A percentile compares a stretch with the other conserved stretches of the same genome.
phyloP scores from a whole-genome alignment of 2,797 vertebrate species.

The Distichodus sexfasciatus region DNA sequence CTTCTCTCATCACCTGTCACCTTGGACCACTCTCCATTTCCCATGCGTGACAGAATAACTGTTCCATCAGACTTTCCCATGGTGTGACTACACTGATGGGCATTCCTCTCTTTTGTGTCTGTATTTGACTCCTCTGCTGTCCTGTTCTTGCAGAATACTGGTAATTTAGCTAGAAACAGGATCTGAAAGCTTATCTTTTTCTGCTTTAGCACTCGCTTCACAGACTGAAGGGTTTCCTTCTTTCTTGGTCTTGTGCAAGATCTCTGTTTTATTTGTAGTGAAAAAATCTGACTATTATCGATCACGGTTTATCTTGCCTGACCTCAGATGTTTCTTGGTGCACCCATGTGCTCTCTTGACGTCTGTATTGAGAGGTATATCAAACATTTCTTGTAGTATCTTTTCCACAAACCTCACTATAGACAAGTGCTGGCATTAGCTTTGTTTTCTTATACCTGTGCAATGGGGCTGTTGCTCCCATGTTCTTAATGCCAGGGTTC shows the following conservation, averaged over 20 bases:
- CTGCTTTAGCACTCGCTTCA: slow-evolving; percentile 22
- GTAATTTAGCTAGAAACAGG: slow-evolving; percentile 17
- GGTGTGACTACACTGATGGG: slow-evolving; percentile 15
- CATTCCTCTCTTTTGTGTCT: slow-evolving; percentile 29
- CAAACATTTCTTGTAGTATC: background rate
- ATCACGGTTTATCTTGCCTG: background rate
- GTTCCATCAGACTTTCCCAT: slow-evolving; percentile 29
- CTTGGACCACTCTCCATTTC: background rate
- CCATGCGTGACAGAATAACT: slow-evolving; percentile 11
- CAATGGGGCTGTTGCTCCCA: no score
- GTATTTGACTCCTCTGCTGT: slow-evolving; percentile 10
- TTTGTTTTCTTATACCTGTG: no score
- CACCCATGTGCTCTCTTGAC: background rate
- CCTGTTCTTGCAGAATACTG: slow-evolving; percentile 23
- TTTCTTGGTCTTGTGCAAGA: background rate
- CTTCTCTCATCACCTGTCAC: background rate
- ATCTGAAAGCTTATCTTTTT: slow-evolving; percentile 21
- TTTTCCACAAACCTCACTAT: background rate
- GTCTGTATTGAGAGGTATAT: background rate
- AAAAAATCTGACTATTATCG: background rate
- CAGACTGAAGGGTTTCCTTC: background rate
- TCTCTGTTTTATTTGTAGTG: background rate
- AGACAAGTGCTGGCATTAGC: no score
- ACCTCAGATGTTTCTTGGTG: background rate
- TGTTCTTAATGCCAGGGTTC: no score